Conservation (phyloP, 1,140 invertebrate species). For the Trichonephila clavata region DNA sequence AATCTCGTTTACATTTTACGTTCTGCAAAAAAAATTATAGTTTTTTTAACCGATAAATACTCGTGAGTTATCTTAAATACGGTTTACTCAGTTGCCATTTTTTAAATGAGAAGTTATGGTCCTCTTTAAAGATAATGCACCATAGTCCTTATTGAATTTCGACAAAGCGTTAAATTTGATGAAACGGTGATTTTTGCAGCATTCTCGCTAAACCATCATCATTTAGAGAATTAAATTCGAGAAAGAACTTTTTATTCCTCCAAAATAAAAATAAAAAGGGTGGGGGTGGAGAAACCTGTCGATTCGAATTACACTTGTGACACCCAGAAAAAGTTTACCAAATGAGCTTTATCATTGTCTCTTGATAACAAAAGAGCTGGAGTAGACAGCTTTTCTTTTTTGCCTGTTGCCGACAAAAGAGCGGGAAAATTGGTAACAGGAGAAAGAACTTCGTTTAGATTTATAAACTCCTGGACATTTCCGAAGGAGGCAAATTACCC, state of each 20-base stretch:
- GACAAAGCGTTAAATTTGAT: too few species aligned
- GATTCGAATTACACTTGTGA: background rate
- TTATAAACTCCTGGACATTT: constrained; percentile 5
- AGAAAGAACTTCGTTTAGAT: constrained; percentile 41
- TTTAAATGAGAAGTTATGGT: too few species aligned
- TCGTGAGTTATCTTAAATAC: too few species aligned
- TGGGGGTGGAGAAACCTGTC: background rate
- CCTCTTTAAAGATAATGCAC: too few species aligned
- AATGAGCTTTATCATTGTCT: background rate
- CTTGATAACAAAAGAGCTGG: background rate
- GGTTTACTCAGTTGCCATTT: too few species aligned
- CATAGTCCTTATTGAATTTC: too few species aligned
- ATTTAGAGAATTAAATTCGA: background rate
- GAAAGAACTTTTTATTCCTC: background rate
- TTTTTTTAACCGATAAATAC: too few species aligned
- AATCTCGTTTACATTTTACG: too few species aligned
- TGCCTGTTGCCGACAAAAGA: background rate
- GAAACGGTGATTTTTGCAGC: too few species aligned
- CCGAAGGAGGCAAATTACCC: background rate
- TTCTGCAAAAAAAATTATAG: too few species aligned
- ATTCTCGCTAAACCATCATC: background rate
- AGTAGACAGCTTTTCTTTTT: background rate
- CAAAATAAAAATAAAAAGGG: background rate
- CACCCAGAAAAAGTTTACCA: background rate
- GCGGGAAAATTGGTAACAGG: background rate